Percentiles rank a stretch among this genome's conserved stretches.
Conservation (phyloP, 2,113 vertebrate species). For the Istiophorus platypterus region DNA sequence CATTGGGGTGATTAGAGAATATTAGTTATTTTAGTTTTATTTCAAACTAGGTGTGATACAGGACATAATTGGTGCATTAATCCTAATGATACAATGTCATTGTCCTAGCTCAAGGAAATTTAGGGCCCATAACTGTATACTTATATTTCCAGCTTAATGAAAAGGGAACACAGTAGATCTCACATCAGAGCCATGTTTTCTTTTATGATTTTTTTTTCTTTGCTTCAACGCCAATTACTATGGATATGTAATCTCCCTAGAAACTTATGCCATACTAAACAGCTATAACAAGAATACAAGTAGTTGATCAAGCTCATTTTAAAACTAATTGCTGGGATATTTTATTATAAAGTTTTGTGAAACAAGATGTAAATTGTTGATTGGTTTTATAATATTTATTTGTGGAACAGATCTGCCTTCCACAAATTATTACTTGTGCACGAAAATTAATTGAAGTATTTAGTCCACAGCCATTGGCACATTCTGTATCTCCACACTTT, state of each 20-base stretch:
- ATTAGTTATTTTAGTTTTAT: no score
- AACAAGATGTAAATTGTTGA: neutral
- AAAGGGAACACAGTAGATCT: neutral
- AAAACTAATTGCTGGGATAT: slow-evolving; percentile 2
- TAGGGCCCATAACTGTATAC: no score
- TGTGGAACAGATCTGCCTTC: neutral
- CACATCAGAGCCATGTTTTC: neutral
- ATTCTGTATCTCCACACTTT: neutral
- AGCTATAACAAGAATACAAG: neutral
- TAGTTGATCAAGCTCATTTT: neutral
- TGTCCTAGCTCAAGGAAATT: no score
- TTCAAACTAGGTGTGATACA: neutral
- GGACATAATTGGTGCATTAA: neutral
- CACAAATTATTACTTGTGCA: neutral
- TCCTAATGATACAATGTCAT: neutral
- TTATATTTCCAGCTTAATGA: neutral
- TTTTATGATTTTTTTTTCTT: neutral
- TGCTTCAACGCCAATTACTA: neutral
- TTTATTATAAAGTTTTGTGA: neutral
- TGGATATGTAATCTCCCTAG: neutral
- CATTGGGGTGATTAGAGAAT: neutral
- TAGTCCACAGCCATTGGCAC: neutral
- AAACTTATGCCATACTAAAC: neutral
- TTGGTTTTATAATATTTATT: neutral
- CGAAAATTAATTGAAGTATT: neutral